Base-by-base conservation (phyloP, 2,888 invertebrate genomes). In the Punctoribates punctum region DNA sequence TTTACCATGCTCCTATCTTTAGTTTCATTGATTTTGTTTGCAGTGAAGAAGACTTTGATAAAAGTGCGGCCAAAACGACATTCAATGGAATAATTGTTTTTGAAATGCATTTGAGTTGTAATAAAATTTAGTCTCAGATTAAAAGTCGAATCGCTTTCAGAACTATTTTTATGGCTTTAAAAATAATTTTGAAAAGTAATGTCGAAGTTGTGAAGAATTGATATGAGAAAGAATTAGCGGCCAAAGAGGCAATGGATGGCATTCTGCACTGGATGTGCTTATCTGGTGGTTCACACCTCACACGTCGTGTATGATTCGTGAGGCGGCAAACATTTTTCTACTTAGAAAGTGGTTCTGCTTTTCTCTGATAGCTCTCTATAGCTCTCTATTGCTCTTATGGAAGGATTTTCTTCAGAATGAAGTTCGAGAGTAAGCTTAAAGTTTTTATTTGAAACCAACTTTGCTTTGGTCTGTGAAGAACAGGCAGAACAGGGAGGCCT, bases 221-320 rank as follows among this genome's bases (percentile, higher is more conserved):
- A n/a, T 54, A 20, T 20, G 54, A 54, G 54, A 54, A 23, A 54
- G 54, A 54, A n/a, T 20, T 20, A n/a, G n/a, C 54, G 54, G 42
- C 42, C 42, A 42, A 42, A 42, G 42, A 42, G 42, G 42, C 42
- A 42, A 42, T 42, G 42, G 42, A 42, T 42, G 42, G 42, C 42
- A 42, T 42, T 1, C 1, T 13, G 54, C 54, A 1, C 1, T 20
- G 23, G 29, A 62, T 25, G 27, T 62, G 62, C 62, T 62, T 62
- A 62, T 62, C 62, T 62, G 15, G 27, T 62, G 62, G 62, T 62
- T 62, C 62, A 62, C 62, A 62, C 62, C 62, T 62, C 62, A 27
- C 27, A 62, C 54, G 54, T 54, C n/a, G 54, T 54, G 20, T n/a
- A n/a, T 9, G 62, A 27, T 25, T 27, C 62, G 62, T 62, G 62